Conservation (phyloP, 2,888 invertebrate genomes). For the Deilephila elpenor region DNA sequence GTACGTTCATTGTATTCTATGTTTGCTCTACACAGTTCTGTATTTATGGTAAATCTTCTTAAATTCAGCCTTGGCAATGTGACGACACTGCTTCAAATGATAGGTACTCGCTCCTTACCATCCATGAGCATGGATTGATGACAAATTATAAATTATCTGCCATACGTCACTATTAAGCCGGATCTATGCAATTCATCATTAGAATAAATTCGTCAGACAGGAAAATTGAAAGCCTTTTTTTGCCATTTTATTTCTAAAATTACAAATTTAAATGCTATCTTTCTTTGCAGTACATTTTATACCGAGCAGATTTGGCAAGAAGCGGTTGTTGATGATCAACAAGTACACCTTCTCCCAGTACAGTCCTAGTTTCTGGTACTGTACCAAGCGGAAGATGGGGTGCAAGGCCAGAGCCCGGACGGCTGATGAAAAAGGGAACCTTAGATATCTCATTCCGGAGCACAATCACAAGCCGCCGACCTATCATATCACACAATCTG, state of each 20-base stretch:
- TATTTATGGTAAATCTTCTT: no score
- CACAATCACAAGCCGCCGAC: conserved; percentile 57
- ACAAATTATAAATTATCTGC: no score
- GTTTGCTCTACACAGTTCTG: no score
- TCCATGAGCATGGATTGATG: no score
- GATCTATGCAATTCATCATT: no score
- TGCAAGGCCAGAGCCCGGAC: conserved; percentile 58
- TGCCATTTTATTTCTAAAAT: background rate
- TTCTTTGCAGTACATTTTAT: conserved; percentile 51
- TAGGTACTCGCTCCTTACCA: no score
- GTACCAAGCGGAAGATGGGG: conserved; percentile 56
- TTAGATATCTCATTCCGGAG: conserved; percentile 45
- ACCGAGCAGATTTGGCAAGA: conserved; percentile 52
- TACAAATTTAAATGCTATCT: background rate
- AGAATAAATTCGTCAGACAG: no score
- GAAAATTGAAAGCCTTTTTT: no score
- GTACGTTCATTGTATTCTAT: no score
- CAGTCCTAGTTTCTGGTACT: conserved; percentile 60
- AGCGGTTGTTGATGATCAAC: conserved; percentile 60
- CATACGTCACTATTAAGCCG: no score
- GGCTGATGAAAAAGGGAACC: conserved; percentile 33
- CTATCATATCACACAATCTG: conserved; percentile 49
- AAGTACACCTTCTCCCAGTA: conserved; percentile 62
- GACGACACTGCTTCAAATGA: no score
- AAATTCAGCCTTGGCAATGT: no score